Conservation (phyloP, 2,888 invertebrate species). For the Drosophila hamatofila region DNA sequence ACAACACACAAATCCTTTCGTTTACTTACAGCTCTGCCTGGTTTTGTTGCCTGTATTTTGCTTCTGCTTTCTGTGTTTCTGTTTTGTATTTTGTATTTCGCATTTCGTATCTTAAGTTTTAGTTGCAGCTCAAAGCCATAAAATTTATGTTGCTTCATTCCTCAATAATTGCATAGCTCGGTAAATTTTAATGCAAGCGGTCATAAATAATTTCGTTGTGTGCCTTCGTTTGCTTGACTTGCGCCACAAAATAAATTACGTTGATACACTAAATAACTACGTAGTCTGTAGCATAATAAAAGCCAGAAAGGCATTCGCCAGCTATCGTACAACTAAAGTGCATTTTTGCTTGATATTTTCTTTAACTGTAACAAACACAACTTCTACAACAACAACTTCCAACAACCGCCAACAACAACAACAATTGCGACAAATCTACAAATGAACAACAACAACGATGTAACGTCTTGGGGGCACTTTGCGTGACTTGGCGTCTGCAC, state of each 20-base stretch:
- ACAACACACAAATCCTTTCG: slow-evolving; percentile 71
- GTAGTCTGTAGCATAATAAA: slow-evolving; percentile 55
- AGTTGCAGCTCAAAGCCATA: slow-evolving; percentile 62
- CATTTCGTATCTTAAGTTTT: slow-evolving; percentile 51
- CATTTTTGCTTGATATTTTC: slow-evolving; percentile 76
- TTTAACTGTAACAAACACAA: slow-evolving; percentile 61
- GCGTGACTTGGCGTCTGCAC: slow-evolving; percentile 60
- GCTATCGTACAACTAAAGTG: slow-evolving; percentile 72
- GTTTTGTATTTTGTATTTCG: slow-evolving; percentile 11
- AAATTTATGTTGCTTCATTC: slow-evolving; percentile 81
- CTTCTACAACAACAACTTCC: slow-evolving; percentile 22
- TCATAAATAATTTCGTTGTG: slow-evolving; percentile 78
- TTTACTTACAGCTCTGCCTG: slow-evolving; percentile 44
- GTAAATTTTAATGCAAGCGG: slow-evolving; percentile 81
- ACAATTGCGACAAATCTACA: slow-evolving; percentile 26
- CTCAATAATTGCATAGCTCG: slow-evolving; percentile 81
- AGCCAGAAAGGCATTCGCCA: slow-evolving; percentile 65
- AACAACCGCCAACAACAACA: too few relatives aligned
- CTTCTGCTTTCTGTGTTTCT: slow-evolving; percentile 18
- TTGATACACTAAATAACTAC: slow-evolving; percentile 70
- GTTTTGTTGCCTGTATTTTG: slow-evolving; percentile 29
- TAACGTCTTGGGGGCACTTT: slow-evolving; percentile 57
- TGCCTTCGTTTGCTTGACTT: slow-evolving; percentile 59
- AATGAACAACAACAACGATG: slow-evolving; percentile 19
- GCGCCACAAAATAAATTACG: slow-evolving; percentile 71